Conservation (phyloP, 2,113 vertebrate genomes). For the Pandion haliaetus region DNA sequence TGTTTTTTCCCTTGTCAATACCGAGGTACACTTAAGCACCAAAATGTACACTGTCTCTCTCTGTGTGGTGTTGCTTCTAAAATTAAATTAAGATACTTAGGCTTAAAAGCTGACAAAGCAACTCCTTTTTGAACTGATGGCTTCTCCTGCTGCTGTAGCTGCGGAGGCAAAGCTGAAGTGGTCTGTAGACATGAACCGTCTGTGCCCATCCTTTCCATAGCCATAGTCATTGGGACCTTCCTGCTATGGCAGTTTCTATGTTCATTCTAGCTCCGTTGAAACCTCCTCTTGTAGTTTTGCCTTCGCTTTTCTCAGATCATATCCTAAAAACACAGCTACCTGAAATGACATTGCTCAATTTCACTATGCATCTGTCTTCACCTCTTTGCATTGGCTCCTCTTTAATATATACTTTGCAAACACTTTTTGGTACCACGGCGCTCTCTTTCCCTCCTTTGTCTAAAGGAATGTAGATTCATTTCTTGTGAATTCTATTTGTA, state of each 20-base stretch:
- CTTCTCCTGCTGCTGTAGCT: background rate
- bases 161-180: background rate
- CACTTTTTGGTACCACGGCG: rapidly evolving
- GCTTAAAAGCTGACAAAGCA: background rate
- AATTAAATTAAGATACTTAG: background rate
- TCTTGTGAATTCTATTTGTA: background rate
- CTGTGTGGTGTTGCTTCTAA: background rate
- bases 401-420: background rate
- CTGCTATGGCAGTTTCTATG: background rate
- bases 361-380: background rate
- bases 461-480: background rate
- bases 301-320: background rate
- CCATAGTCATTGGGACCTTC: background rate
- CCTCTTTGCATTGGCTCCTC: background rate
- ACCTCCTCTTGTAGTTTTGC: background rate
- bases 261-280: background rate
- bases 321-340: background rate
- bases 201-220: background rate
- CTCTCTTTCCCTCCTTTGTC: background rate
- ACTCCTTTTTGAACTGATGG: background rate
- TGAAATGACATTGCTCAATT: background rate
- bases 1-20: background rate
- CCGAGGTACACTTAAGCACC: background rate
- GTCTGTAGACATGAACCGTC: background rate
- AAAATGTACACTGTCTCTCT: background rate